phyloP scores from a whole-genome alignment of 35 echinoderm and acorn worm species.

The Acanthaster planci region DNA sequence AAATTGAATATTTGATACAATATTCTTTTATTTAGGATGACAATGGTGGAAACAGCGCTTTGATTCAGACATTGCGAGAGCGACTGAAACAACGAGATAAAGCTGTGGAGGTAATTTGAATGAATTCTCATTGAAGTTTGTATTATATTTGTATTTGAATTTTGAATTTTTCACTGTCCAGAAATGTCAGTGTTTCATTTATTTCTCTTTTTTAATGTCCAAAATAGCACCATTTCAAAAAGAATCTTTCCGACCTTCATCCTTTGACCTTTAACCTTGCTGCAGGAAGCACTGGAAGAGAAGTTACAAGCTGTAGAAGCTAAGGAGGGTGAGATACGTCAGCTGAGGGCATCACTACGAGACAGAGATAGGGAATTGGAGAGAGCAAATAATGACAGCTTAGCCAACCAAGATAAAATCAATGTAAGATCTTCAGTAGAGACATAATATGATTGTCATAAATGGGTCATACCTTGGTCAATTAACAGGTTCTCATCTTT shows the following conservation, averaged over 20 bases:
- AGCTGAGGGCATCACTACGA: conserved; percentile 54
- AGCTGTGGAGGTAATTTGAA: conserved; percentile 63
- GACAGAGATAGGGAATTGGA: conserved; percentile 71
- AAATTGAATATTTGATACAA: not conserved
- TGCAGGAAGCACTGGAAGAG: conserved; percentile 80
- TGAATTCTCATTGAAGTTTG: too few relatives aligned
- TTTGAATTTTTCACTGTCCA: too few relatives aligned
- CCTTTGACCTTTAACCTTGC: too few relatives aligned
- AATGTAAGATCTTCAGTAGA: conserved; percentile 41
- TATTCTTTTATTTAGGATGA: conserved; percentile 45
- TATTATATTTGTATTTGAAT: too few relatives aligned
- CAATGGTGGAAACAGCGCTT: conserved; percentile 44
- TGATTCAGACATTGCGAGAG: conserved; percentile 67
- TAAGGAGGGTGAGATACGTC: conserved; percentile 61
- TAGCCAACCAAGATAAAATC: conserved; percentile 53
- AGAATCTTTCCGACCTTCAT: too few relatives aligned
- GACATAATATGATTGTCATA: too few relatives aligned
- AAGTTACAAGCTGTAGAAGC: conserved; percentile 61
- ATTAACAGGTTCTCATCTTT: too few relatives aligned
- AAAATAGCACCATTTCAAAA: too few relatives aligned
- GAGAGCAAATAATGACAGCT: conserved; percentile 40
- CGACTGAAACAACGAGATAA: conserved; percentile 83
- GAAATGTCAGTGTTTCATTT: too few relatives aligned
- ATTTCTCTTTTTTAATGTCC: too few relatives aligned
- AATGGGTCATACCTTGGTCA: too few relatives aligned